Conservation (phyloP, 1,140 invertebrate genomes). For the Caenorhabditis brenneri region DNA sequence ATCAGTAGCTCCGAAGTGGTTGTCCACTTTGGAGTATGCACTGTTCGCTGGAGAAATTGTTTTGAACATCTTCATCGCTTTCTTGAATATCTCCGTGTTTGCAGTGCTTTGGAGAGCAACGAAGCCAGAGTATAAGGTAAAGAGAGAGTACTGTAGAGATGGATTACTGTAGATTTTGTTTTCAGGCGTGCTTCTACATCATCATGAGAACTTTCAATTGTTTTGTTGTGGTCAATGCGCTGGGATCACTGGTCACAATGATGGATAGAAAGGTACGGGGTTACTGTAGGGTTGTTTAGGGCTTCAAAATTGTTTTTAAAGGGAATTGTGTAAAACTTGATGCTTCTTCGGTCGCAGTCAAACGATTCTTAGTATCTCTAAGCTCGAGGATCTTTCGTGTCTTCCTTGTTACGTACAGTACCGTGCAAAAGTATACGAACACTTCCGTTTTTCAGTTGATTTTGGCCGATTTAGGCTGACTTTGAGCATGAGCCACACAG, state of each 20-base stretch:
- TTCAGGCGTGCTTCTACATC: conserved; percentile 31
- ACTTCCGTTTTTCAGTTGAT: no score
- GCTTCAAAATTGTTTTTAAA: no score
- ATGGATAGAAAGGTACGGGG: conserved; percentile 7
- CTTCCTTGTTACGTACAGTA: no score
- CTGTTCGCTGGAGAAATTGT: neutral
- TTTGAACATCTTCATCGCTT: neutral
- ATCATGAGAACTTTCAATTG: conserved; percentile 18
- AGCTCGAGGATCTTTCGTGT: no score
- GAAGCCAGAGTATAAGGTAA: conserved; percentile 3
- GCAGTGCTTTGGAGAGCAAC: conserved; percentile 14
- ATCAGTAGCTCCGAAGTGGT: neutral
- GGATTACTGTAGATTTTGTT: neutral
- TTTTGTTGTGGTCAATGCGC: neutral
- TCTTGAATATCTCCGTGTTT: neutral
- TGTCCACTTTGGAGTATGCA: neutral
- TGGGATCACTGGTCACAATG: neutral
- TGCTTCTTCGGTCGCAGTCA: no score
- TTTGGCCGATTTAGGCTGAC: no score
- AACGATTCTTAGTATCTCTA: no score
- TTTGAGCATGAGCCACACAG: no score
- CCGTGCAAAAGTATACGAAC: no score
- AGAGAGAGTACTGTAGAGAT: no score
- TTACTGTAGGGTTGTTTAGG: neutral
- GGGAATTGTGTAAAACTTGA: neutral